Base-by-base conservation (phyloP, 2,888 invertebrate genomes). In the Hemicrepidius hirtus region DNA sequence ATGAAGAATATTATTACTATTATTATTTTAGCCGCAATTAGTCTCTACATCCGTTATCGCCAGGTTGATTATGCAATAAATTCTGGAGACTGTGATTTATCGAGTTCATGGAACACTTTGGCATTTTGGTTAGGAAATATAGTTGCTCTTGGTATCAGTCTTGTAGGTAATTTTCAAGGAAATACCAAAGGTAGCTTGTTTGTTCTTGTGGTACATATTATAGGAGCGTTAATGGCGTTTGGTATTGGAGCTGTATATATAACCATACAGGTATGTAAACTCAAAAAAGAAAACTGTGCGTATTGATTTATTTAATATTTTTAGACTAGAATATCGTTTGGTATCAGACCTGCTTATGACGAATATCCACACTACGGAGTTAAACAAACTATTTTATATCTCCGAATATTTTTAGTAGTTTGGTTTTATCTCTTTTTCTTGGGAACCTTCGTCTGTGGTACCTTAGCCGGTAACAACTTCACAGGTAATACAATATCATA, bases 121-220 rank as follows among this genome's bases (percentile, higher is more conserved):
- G 41, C 35, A 1, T 32, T 71, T 21, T 73, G 73, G 68, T 40
- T 71, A 5, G 76, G 76, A 5, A 53, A 62, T 13, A 20, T 68
- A 0, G 57, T 64, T 10, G 57, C 35, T n/a, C 24, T 75, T 2
- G 76, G 76, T 5, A 49, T 76, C 18, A 68, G 72, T 40, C 2
- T 76, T 1, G 71, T 75, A 3, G 73, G 41, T 6, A 76, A 76
- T 35, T 76, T 76, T 62, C 74, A 73, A 32, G 68, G 59, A 40
- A 28, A 46, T 21, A 10, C n/a, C 3, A 41, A 35, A 3, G 64
- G 64, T n/a, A 16, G 16, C 4, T 59, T 21, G 3, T 46, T 37
- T 6, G 53, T 68, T 12, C 37, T 46, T 13, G 35, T 18, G 2
- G 21, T 66, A 7, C 76, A 74, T 28, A 16, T 74, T 6, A 16